phyloP scores from a whole-genome alignment of 1,140 invertebrate species.

The Gonatopus flavifemur region DNA sequence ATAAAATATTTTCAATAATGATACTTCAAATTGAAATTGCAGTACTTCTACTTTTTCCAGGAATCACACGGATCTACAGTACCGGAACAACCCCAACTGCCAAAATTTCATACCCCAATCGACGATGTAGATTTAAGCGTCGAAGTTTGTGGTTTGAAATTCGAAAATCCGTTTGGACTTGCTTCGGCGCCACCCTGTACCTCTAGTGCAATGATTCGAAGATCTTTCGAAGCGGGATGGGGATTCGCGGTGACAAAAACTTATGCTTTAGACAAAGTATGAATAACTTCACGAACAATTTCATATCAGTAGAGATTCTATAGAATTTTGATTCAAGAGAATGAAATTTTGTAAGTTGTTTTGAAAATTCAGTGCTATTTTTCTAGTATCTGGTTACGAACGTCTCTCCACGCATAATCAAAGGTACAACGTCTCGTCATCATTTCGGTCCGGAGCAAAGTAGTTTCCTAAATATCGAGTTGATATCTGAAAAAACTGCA shows the following conservation, averaged over 20 bases:
- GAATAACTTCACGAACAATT: not conserved
- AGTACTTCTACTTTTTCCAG: conserved; percentile 37
- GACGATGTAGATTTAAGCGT: conserved; percentile 92
- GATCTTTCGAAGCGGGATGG: conserved; percentile 96
- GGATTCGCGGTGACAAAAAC: conserved; percentile 96
- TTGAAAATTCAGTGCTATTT: conserved; percentile 1
- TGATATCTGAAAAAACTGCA: conserved; percentile 95
- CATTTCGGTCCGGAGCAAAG: conserved; percentile 92
- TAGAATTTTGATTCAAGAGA: not conserved
- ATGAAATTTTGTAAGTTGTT: not conserved
- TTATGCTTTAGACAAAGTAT: conserved; percentile 91
- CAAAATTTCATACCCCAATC: conserved; percentile 90
- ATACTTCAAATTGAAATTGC: not conserved
- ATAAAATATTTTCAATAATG: not conserved
- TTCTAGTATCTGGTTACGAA: conserved; percentile 92
- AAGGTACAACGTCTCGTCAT: conserved; percentile 90
- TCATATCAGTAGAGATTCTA: not conserved
- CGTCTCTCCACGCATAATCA: conserved; percentile 93
- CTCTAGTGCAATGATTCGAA: conserved; percentile 89
- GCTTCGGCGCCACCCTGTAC: conserved; percentile 97
- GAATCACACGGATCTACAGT: conserved; percentile 63
- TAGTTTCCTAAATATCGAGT: conserved; percentile 95
- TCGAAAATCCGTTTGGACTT: conserved; percentile 95
- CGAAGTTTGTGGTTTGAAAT: conserved; percentile 89
- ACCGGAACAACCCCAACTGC: conserved; percentile 71